These are phyloP conservation scores for Bagarius yarrelli DNA, from an alignment of 2,113 vertebrate genomes.

Conservation along the genomic window DNA sequence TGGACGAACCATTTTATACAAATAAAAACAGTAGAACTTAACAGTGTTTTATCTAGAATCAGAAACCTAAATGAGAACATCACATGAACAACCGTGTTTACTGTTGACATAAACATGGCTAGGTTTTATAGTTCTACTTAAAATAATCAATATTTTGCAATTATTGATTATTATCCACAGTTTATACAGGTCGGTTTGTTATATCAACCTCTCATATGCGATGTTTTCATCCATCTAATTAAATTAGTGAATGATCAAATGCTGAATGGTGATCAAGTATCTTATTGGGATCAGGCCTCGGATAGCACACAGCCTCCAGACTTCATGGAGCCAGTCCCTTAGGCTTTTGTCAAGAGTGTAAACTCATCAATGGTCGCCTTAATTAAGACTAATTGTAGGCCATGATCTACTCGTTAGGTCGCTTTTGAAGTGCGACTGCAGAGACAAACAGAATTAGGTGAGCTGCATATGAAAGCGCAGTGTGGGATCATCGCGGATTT, in stretches of 20 bases:
- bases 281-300: constrained; percentile 37
- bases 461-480: constrained; percentile 54
- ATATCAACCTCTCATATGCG: background rate
- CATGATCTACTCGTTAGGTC: constrained; percentile 79
- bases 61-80: too few relatives aligned
- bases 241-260: constrained; percentile 30
- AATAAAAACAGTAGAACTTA: too few relatives aligned
- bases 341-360: constrained; percentile 67
- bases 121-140: background rate
- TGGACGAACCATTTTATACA: too few relatives aligned
- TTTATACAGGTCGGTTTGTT: background rate
- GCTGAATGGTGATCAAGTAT: background rate
- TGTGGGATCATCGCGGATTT: constrained; percentile 32
- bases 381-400: constrained; percentile 76
- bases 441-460: constrained; percentile 61
- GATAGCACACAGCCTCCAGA: constrained; percentile 70
- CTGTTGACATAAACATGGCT: background rate
- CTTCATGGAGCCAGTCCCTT: constrained; percentile 78
- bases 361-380: constrained; percentile 72
- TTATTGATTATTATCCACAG: background rate
- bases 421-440: constrained; percentile 78
- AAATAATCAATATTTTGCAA: background rate
- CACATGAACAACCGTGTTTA: background rate
- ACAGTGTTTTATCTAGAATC: too few relatives aligned
- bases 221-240: constrained; percentile 25